Evolutionary conservation across 1,140 invertebrate species (phyloP).

Genomic region (Drosophila ficusphila): DNA sequence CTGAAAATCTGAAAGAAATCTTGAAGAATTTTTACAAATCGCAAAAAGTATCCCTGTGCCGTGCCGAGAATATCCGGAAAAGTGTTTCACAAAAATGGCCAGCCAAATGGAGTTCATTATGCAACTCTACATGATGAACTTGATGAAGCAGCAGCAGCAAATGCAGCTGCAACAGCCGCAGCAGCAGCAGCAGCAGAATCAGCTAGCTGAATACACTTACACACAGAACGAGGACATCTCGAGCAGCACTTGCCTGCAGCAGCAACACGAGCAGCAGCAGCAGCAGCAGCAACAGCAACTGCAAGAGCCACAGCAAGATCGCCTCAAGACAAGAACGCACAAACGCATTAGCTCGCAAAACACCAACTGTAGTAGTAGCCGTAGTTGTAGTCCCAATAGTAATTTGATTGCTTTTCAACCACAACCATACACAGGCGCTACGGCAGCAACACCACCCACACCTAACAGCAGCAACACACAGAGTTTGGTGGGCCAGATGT

Average conservation of each 20-base stretch:
- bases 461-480: slow-evolving; percentile 58
- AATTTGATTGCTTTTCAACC: slow-evolving; percentile 77
- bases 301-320: slow-evolving; percentile 46
- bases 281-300: slow-evolving; percentile 33
- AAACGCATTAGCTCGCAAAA: slow-evolving; percentile 80
- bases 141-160: slow-evolving; percentile 78
- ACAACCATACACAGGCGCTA: slow-evolving; percentile 51
- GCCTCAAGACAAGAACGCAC: slow-evolving; percentile 71
- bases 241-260: slow-evolving; percentile 73
- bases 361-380: slow-evolving; percentile 83
- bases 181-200: slow-evolving; percentile 42
- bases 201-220: slow-evolving; percentile 40
- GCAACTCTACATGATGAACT: slow-evolving; percentile 83
- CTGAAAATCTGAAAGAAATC: slow-evolving; percentile 36
- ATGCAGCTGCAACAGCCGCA: slow-evolving; percentile 55
- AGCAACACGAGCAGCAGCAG: slow-evolving; percentile 32
- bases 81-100: slow-evolving; percentile 64
- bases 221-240: slow-evolving; percentile 74
- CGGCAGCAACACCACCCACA: slow-evolving; percentile 41
- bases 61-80: slow-evolving; percentile 31
- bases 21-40: slow-evolving; percentile 42
- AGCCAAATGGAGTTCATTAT: slow-evolving; percentile 83
- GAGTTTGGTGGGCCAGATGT: slow-evolving; percentile 59
- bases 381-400: slow-evolving; percentile 84
- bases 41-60: slow-evolving; percentile 26